Percentiles rank a stretch among this genome's conserved stretches.
phyloP scores from a whole-genome alignment of 2,797 vertebrate genomes.

The Naso thynnoides region DNA sequence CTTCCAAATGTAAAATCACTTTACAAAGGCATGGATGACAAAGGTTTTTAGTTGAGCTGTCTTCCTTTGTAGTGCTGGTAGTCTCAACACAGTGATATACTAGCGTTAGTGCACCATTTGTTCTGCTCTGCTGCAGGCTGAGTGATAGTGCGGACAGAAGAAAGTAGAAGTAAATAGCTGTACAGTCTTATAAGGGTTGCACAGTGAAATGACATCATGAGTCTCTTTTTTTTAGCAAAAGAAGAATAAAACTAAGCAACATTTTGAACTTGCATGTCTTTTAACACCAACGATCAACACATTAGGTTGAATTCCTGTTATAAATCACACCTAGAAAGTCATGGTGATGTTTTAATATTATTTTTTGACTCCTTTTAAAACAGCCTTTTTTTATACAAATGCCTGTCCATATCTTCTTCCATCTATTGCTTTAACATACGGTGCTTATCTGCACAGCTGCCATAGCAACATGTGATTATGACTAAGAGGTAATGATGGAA shows the following conservation, averaged over 20 bases:
- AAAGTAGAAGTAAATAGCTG: slow-evolving; percentile 44
- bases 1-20: slow-evolving; percentile 14
- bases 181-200: slow-evolving; percentile 28
- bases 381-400: slow-evolving; percentile 36
- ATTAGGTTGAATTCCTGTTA: not conserved
- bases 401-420: slow-evolving; percentile 48
- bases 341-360: slow-evolving; percentile 9
- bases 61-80: slow-evolving; percentile 32
- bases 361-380: slow-evolving; percentile 21
- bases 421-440: slow-evolving; percentile 50
- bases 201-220: slow-evolving; percentile 25
- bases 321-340: not conserved
- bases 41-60: slow-evolving; percentile 23
- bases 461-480: slow-evolving; percentile 56
- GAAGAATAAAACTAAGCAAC: not conserved
- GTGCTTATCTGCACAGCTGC: slow-evolving; percentile 50
- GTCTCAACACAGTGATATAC: slow-evolving; percentile 46
- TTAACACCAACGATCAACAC: not conserved
- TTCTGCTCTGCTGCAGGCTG: slow-evolving; percentile 49
- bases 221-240: not conserved
- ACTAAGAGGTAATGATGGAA: slow-evolving; percentile 62
- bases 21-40: slow-evolving; percentile 18
- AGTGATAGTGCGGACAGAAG: slow-evolving; percentile 45
- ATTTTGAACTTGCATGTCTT: not conserved
- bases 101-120: slow-evolving; percentile 41